Conservation (phyloP, 2,888 invertebrate species). For the Lobophora halterata region DNA sequence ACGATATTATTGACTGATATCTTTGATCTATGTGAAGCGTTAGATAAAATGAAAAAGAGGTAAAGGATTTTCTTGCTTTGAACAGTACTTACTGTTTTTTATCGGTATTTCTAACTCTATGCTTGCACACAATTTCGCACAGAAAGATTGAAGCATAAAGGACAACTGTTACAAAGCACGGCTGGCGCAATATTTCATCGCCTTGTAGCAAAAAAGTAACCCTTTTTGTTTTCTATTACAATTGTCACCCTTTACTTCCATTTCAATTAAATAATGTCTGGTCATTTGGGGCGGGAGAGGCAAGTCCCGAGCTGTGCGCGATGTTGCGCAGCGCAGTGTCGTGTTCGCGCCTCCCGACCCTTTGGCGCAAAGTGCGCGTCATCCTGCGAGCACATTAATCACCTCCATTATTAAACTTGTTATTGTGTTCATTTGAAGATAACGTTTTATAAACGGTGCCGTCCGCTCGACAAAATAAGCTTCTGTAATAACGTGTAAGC, state of each 20-base stretch:
- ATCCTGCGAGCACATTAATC: slow-evolving; percentile 78
- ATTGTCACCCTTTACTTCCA: slow-evolving; percentile 79
- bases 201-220: slow-evolving; percentile 67
- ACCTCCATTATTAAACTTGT: slow-evolving; percentile 78
- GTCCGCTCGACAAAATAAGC: slow-evolving; percentile 76
- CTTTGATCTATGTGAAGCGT: too few relatives aligned
- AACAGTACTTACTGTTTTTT: too few relatives aligned
- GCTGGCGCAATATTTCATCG: slow-evolving; percentile 77
- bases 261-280: slow-evolving; percentile 82
- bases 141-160: slow-evolving; percentile 43
- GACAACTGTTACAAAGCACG: slow-evolving; percentile 76
- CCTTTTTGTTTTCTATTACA: slow-evolving; percentile 78
- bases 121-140: slow-evolving; percentile 21
- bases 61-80: too few relatives aligned
- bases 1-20: too few relatives aligned
- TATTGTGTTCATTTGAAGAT: slow-evolving; percentile 80
- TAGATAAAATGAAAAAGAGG: too few relatives aligned
- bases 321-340: slow-evolving; percentile 42
- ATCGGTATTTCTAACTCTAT: slow-evolving; percentile 16
- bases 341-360: slow-evolving; percentile 68
- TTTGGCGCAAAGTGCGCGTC: slow-evolving; percentile 72
- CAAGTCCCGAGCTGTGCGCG: slow-evolving; percentile 9
- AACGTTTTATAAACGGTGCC: slow-evolving; percentile 79
- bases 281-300: slow-evolving; percentile 73
- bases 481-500: slow-evolving; percentile 76